Conservation (phyloP, 1,140 invertebrate genomes). For the Steinernema feltiae region DNA sequence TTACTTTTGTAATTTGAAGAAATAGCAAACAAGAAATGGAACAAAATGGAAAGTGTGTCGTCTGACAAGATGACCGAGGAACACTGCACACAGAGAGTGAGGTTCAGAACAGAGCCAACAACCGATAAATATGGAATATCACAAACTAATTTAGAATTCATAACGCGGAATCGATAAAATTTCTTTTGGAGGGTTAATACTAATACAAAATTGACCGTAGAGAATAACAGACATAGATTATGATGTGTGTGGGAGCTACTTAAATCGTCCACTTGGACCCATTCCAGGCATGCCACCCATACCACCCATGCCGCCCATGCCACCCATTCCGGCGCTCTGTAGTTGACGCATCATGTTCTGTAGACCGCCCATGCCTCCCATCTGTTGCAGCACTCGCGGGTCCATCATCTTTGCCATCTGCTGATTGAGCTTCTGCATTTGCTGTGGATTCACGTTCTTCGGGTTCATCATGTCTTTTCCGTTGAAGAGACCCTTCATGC, state of each 20-base stretch:
- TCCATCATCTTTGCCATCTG: constrained; percentile 99
- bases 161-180: too few relatives aligned
- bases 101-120: too few relatives aligned
- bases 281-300: constrained; percentile 25
- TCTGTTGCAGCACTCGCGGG: constrained; percentile 87
- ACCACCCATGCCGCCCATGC: constrained; percentile 25
- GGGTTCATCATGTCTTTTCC: constrained; percentile 76
- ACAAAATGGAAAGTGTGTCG: too few relatives aligned
- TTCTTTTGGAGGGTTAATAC: too few relatives aligned
- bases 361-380: constrained; percentile 87
- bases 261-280: constrained; percentile 6
- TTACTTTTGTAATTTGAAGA: too few relatives aligned
- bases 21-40: too few relatives aligned
- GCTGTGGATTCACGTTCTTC: constrained; percentile 93
- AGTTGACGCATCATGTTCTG: constrained; percentile 97
- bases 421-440: constrained; percentile 98
- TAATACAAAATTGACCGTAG: not conserved
- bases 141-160: too few relatives aligned
- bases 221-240: not conserved
- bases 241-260: not conserved
- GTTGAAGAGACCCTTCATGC: constrained; percentile 97
- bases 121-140: too few relatives aligned
- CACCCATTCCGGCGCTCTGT: constrained; percentile 58
- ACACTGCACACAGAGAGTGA: too few relatives aligned
- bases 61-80: too few relatives aligned